Conservation (phyloP, 2,797 vertebrate genomes). For the Eulemur albifrons region DNA sequence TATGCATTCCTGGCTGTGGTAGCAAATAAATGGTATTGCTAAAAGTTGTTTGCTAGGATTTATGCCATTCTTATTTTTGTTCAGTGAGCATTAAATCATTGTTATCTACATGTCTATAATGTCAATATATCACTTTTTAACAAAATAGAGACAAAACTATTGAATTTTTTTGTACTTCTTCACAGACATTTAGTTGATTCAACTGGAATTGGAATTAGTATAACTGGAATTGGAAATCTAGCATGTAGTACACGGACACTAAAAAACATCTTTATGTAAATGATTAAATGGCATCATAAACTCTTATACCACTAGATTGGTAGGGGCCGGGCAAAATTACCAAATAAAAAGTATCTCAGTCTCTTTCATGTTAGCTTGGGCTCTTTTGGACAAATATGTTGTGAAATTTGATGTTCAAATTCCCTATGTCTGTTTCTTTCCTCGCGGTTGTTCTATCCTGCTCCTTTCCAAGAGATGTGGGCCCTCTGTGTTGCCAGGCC, state of each 20-base stretch:
- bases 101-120: background rate
- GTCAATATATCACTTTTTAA: background rate
- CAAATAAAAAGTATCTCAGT: background rate
- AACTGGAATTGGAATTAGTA: background rate
- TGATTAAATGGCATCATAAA: background rate
- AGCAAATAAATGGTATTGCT: background rate
- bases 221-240: constrained; percentile 3
- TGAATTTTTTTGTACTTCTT: background rate
- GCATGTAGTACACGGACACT: background rate
- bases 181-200: background rate
- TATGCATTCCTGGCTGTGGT: background rate
- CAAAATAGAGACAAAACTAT: background rate
- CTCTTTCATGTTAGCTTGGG: background rate
- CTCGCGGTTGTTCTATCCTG: background rate
- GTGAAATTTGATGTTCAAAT: background rate
- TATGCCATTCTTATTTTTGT: background rate
- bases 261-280: background rate
- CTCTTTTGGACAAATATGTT: background rate
- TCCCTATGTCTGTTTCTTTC: background rate
- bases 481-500: background rate
- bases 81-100: background rate
- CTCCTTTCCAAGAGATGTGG: background rate
- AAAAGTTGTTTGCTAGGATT: background rate
- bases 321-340: background rate
- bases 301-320: background rate